Percentiles rank a stretch among this genome's conserved stretches.
Conservation (phyloP, 2,888 invertebrate species). For the Leptinotarsa rubiginosa region DNA sequence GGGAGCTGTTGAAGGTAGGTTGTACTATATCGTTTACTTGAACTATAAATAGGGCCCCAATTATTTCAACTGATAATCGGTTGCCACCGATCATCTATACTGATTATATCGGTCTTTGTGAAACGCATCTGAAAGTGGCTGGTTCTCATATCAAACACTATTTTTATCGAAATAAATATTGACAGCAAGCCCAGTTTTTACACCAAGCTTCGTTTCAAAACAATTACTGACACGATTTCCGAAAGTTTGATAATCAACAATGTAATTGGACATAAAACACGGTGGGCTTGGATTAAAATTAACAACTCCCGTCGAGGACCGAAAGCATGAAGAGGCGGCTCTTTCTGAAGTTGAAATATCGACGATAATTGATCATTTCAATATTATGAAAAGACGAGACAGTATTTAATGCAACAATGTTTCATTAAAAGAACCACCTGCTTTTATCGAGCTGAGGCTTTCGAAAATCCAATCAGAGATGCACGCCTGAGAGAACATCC, state of each 20-base stretch:
- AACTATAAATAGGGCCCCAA: too few relatives aligned
- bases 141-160: too few relatives aligned
- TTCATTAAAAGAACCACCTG: not conserved
- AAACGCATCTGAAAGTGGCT: too few relatives aligned
- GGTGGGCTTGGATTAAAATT: not conserved
- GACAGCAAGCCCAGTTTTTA: not conserved
- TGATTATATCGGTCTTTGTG: too few relatives aligned
- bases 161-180: too few relatives aligned
- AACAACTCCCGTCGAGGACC: not conserved
- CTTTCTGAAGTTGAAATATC: not conserved
- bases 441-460: not conserved
- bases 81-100: too few relatives aligned
- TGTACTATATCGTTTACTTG: too few relatives aligned
- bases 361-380: not conserved
- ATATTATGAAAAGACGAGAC: not conserved
- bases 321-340: not conserved
- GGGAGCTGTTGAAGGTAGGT: too few relatives aligned
- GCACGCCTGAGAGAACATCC: not conserved
- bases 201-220: not conserved
- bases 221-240: constrained; percentile 2
- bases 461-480: constrained; percentile 7
- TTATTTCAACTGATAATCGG: too few relatives aligned
- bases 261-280: not conserved
- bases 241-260: not conserved
- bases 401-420: not conserved